A percentile compares a stretch with the other conserved stretches of the same genome.
Conservation (phyloP, 2,113 vertebrate species). For the Megaceryle torquata region DNA sequence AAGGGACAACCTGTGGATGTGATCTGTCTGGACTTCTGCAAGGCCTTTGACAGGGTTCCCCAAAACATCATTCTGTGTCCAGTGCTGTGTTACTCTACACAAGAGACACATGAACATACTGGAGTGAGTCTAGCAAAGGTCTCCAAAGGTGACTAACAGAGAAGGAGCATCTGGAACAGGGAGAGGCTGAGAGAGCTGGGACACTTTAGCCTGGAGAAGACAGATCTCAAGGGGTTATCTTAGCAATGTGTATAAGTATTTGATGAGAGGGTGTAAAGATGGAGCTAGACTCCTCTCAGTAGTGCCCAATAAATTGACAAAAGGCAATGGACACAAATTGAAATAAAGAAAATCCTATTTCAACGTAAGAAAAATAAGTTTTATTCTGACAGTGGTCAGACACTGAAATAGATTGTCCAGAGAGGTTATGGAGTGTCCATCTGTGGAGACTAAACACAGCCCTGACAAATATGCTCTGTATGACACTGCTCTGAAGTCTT, state of each 20-base stretch:
- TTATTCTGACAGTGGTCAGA: neutral
- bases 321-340: neutral
- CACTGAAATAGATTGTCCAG: neutral
- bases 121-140: neutral
- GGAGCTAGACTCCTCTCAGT: neutral
- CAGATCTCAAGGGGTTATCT: neutral
- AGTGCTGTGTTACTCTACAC: neutral
- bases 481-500: neutral
- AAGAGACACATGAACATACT: neutral
- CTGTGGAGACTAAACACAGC: neutral
- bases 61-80: neutral
- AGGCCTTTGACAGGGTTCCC: too few species aligned
- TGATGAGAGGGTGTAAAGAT: neutral
- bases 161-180: neutral
- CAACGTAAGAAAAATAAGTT: neutral
- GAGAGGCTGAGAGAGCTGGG: neutral
- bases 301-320: neutral
- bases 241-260: neutral
- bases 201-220: neutral
- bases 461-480: neutral
- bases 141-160: neutral
- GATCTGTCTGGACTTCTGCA: too few species aligned
- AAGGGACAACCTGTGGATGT: too few species aligned
- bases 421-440: neutral
- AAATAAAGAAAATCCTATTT: neutral